Base-by-base conservation (phyloP, 2,797 vertebrate genomes). In the Anableps anableps region DNA sequence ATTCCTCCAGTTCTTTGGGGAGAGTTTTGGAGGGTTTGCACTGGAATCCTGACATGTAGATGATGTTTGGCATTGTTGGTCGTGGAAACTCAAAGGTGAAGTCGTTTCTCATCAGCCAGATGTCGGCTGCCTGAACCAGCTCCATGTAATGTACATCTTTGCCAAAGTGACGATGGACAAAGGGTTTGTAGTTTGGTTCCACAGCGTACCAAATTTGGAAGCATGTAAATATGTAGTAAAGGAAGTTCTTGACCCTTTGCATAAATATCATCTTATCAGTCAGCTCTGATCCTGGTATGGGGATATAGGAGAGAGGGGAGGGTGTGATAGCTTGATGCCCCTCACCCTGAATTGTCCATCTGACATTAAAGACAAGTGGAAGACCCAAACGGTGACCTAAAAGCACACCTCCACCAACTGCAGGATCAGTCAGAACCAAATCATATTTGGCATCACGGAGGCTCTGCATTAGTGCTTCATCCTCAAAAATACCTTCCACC, bases 41-140 rank as follows among this genome's bases (percentile, higher is more conserved):
- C 73, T 92, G 91, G 26, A 92, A 88, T 1, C 91, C 90, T 1
- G 79, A 86, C 11, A 92, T 81, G 72, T 92, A 92, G 14, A 92
- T 82, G 0, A 76, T 45, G 43, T 76, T 76, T 34, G 75, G 75
- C 75, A 76, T 76, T 7, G 75, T 76, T 45, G 74, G 74, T 16
- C 74, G 17, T 14, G 74, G 74, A 76, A 47, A 76, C 38, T 76
- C 74, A 34, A 76, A 76, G 2, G 88, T 90, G 53, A 95, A 95
- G 77, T 95, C 95, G 1, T 89, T 93, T 68, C 94, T 93, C 94
- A 95, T 95, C 23, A 96, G 84, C 90, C 94, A 95, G 77, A 96
- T 93, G 83, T 96, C 94, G 0, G 94, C 94, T 0, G 85, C 60
- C 72, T 94, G 93, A 68, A 95, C 89, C 75, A 94, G 80, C 84